A percentile compares a stretch with the other conserved stretches of the same genome.
These are phyloP conservation scores for Hippopotamus amphibius DNA, from an alignment of 2,113 vertebrate genomes.

Conservation along the genomic window DNA sequence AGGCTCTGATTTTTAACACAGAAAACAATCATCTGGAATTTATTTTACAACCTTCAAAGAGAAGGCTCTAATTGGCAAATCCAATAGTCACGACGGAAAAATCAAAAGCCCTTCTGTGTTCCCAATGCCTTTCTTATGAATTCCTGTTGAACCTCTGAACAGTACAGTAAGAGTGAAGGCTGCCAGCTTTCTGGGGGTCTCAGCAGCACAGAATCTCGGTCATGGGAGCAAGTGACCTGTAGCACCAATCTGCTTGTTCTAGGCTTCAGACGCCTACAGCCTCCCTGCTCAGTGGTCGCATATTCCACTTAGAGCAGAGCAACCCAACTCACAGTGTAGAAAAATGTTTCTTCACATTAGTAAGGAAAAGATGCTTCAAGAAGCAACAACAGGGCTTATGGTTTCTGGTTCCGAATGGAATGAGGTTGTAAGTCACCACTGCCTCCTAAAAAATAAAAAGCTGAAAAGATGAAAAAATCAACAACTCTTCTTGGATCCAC, in stretches of 20 bases:
- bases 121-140: neutral
- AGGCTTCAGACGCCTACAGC: neutral
- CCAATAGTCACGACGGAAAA: neutral
- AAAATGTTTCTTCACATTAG: neutral
- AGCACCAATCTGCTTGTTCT: neutral
- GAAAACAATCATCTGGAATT: neutral
- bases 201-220: neutral
- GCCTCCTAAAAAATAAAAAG: neutral
- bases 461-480: neutral
- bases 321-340: neutral
- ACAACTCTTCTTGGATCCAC: neutral
- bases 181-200: neutral
- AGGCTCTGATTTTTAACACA: neutral
- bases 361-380: neutral
- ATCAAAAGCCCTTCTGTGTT: neutral
- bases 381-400: neutral
- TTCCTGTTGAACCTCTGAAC: neutral
- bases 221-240: neutral
- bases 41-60: neutral
- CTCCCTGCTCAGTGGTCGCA: neutral
- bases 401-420: neutral
- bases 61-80: neutral
- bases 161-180: rapidly evolving
- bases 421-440: neutral
- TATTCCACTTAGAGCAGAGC: neutral